A percentile compares a stretch with the other conserved stretches of the same genome.
Evolutionary conservation across 2,888 invertebrate species (phyloP).

Genomic region (Coremacera marginata): DNA sequence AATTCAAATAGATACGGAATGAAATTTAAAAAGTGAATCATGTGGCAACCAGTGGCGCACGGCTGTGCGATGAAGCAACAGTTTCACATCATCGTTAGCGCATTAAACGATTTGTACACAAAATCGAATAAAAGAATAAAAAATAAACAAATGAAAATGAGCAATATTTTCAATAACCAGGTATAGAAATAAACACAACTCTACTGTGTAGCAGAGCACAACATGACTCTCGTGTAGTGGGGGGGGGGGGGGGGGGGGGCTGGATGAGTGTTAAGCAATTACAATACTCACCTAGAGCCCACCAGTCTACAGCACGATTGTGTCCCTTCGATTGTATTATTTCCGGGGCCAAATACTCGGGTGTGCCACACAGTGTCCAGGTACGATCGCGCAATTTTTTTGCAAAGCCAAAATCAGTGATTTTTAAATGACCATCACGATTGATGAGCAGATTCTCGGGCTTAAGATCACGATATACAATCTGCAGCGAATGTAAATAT

Average conservation of each 20-base stretch:
- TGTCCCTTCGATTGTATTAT: constrained; percentile 98
- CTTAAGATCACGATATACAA: constrained; percentile 90
- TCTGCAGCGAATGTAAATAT: constrained; percentile 89
- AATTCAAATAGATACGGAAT: background rate
- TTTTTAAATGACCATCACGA: constrained; percentile 93
- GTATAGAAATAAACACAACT: too few relatives aligned
- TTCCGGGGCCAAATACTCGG: constrained; percentile 97
- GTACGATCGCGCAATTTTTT: constrained; percentile 95
- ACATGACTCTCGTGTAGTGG: too few relatives aligned
- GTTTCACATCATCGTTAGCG: background rate
- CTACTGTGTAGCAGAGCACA: too few relatives aligned
- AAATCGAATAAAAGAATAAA: background rate
- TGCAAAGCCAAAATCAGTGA: constrained; percentile 98
- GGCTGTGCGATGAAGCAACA: background rate
- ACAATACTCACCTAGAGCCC: constrained; percentile 85
- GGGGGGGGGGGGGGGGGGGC: too few relatives aligned
- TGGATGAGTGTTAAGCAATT: background rate
- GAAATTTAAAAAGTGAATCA: constrained; percentile 14
- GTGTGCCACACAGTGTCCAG: constrained; percentile 97
- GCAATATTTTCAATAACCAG: background rate
- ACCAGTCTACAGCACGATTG: constrained; percentile 99
- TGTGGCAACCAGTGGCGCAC: background rate
- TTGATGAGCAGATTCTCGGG: constrained; percentile 95
- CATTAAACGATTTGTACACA: background rate
- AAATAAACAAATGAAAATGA: background rate